These are phyloP conservation scores for Oxyscelio sp. DNA, from an alignment of 2,888 invertebrate species.

Conservation along the genomic window DNA sequence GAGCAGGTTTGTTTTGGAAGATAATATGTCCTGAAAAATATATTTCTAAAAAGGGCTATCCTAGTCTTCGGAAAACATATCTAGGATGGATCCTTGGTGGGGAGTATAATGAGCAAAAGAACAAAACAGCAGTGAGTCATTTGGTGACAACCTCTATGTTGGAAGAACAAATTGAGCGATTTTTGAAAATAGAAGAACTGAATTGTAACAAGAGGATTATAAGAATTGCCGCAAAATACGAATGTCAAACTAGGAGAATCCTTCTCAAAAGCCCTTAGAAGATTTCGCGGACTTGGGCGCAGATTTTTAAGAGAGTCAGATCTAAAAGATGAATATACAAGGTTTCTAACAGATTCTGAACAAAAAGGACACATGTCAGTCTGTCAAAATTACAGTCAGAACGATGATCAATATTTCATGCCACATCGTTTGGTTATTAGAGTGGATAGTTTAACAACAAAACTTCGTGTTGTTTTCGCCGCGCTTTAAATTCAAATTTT, in stretches of 20 bases:
- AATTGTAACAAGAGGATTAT: slow-evolving; percentile 1
- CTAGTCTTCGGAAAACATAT: background rate
- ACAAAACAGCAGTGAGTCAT: background rate
- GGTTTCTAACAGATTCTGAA: slow-evolving; percentile 58
- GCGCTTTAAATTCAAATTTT: no score
- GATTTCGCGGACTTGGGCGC: slow-evolving; percentile 42
- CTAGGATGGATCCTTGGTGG: background rate
- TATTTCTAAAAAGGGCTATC: background rate
- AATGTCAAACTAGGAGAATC: slow-evolving; percentile 55
- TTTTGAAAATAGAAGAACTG: background rate
- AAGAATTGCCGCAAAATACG: slow-evolving; percentile 28
- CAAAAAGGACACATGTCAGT: slow-evolving; percentile 42
- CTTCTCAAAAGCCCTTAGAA: slow-evolving; percentile 18
- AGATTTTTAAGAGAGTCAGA: slow-evolving; percentile 22
- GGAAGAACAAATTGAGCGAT: background rate
- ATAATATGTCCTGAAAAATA: background rate
- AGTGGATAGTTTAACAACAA: background rate
- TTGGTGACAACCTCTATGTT: background rate
- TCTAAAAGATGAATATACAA: slow-evolving; percentile 37
- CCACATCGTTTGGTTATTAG: slow-evolving; percentile 18
- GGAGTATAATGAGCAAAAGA: background rate
- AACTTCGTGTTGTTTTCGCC: no score
- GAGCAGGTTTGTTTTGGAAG: background rate
- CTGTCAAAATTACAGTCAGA: no score
- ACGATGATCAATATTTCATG: slow-evolving; percentile 21